Base-by-base conservation (phyloP, 2,888 invertebrate genomes). In the Cryptocephalus primarius region DNA sequence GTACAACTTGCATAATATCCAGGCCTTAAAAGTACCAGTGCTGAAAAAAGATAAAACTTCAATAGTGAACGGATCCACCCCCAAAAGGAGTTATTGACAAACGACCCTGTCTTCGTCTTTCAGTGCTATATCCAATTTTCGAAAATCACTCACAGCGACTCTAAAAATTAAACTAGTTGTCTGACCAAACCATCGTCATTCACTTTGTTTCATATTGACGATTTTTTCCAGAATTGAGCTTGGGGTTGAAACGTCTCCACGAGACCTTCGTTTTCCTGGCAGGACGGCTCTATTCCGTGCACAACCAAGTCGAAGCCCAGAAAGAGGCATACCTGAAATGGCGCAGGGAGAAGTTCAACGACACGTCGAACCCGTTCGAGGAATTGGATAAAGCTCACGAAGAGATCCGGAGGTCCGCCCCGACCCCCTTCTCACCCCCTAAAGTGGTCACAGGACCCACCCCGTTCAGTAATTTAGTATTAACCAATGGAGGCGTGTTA, bases 181-280 rank as follows among this genome's bases (percentile, higher is more conserved):
- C n/a, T n/a, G n/a, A n/a, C 3, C 6, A 22, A 22, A 22, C 22
- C 22, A 22, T 22, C 22, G 2, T 22, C 22, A 4, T 22, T 4
- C 22, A 22, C 22, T 22, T 22, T 22, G 6, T 22, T 22, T 22
- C 6, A 2, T 22, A 22, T n/a, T n/a, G n/a, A n/a, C 9, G n/a
- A 36, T 36, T 4, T 42, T 9, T 69, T 71, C 8, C 69, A 86
- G 91, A 92, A 68, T 66, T 92, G 50, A 81, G 85, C 9, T 71
- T 82, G 45, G 84, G 89, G 12, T 82, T 93, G 70, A 78, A 81
- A 33, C 81, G 88, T 61, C 79, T 92, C 59, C 88, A 92, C 65
- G 89, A 89, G 65, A 86, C 88, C 2, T 80, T 92, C 59, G 83
- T 93, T 33, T 87, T 88, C 0, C 69, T 93, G 47, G 92, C 92